Evolutionary conservation across 1,140 invertebrate genomes (phyloP).

Genomic region (Portunus trituberculatus): DNA sequence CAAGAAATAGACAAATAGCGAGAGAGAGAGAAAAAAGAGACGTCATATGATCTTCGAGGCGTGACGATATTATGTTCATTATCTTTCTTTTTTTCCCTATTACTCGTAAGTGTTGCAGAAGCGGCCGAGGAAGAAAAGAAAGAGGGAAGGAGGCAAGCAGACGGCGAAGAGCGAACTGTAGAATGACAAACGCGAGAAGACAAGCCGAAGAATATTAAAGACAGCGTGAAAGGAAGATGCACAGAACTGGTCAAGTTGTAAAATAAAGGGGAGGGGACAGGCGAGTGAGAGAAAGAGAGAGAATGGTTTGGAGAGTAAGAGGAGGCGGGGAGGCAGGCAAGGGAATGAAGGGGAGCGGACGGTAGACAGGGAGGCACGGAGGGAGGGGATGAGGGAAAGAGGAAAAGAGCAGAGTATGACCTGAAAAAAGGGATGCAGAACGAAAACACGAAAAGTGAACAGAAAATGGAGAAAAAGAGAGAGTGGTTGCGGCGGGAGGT

Average conservation of each 20-base stretch:
- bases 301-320: neutral
- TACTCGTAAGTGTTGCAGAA: neutral
- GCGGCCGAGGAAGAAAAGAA: neutral
- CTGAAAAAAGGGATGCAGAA: conserved; percentile 21
- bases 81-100: conserved; percentile 5
- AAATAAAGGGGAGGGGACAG: conserved; percentile 24
- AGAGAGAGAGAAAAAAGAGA: neutral
- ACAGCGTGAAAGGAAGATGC: neutral
- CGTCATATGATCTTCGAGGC: neutral
- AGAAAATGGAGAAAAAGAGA: conserved; percentile 37
- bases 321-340: neutral
- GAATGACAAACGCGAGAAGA: neutral
- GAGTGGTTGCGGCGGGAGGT: conserved; percentile 8
- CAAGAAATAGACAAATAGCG: neutral
- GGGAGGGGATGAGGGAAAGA: neutral
- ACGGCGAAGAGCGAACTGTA: neutral
- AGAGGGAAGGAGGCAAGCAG: neutral
- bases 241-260: neutral
- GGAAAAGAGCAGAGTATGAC: conserved; percentile 26
- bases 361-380: neutral
- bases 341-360: neutral
- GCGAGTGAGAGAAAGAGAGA: conserved; percentile 31
- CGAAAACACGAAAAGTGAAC: conserved; percentile 7
- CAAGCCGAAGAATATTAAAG: neutral
- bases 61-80: neutral